Conservation (phyloP, 2,113 vertebrate genomes). For the Petromus typicus region DNA sequence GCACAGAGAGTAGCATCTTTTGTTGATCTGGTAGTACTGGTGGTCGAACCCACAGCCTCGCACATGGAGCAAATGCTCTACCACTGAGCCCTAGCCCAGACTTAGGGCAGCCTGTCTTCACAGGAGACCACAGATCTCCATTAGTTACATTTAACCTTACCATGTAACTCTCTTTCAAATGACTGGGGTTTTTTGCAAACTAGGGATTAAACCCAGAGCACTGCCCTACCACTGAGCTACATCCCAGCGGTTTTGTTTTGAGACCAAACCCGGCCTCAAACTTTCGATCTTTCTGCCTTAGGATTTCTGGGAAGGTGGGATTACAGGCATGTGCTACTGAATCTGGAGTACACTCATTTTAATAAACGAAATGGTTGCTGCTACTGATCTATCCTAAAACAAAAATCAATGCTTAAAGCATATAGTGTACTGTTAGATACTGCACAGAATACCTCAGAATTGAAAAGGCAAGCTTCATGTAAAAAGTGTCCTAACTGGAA, state of each 20-base stretch:
- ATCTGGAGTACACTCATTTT: not conserved
- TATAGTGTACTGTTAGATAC: not conserved
- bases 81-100: not conserved
- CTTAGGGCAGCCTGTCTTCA: not conserved
- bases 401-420: not conserved
- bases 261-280: not conserved
- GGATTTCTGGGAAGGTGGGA: not conserved
- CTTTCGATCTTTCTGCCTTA: not conserved
- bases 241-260: not conserved
- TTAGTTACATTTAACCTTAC: conserved; percentile 12
- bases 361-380: not conserved
- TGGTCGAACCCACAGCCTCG: not conserved
- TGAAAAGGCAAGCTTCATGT: not conserved
- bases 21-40: not conserved
- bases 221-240: not conserved
- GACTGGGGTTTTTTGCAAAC: not conserved
- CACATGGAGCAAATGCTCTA: not conserved
- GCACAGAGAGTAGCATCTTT: not conserved
- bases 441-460: not conserved
- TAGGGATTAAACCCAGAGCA: not conserved
- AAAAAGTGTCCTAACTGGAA: not conserved
- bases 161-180: conserved; percentile 23
- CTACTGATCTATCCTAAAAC: not conserved
- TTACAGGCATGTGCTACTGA: not conserved
- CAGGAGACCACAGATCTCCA: not conserved